Conservation (phyloP, 2,797 vertebrate species). For the Chrysolophus pictus region DNA sequence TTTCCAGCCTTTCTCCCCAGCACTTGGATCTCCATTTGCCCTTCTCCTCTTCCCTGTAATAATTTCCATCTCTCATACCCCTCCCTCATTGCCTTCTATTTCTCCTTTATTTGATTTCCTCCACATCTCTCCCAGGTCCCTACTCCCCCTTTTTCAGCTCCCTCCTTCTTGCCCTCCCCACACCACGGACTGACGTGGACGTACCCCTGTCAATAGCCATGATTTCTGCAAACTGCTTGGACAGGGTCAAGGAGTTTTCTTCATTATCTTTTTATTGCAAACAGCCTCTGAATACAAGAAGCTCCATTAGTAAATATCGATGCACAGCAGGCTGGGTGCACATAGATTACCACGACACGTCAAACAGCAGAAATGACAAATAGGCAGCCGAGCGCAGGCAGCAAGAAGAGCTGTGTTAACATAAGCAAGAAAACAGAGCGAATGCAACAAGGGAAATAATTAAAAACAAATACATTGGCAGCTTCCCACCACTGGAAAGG, state of each 20-base stretch:
- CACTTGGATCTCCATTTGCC: neutral
- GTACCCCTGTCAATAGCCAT: neutral
- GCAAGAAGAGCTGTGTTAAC: neutral
- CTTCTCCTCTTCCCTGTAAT: neutral
- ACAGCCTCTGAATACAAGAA: constrained; percentile 60
- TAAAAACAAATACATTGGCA: constrained; percentile 26
- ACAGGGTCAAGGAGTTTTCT: constrained; percentile 64
- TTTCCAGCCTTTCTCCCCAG: neutral
- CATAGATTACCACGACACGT: constrained; percentile 55
- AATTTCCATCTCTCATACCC: neutral
- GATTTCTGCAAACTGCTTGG: constrained; percentile 56
- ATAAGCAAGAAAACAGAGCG: constrained; percentile 49
- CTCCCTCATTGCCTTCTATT: neutral
- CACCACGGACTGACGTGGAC: neutral
- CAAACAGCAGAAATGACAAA: constrained; percentile 70
- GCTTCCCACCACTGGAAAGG: neutral
- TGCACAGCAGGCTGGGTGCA: constrained; percentile 57
- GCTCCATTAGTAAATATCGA: constrained; percentile 76
- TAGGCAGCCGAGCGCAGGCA: constrained; percentile 39
- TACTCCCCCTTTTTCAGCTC: neutral
- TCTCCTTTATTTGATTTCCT: neutral
- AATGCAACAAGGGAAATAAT: constrained; percentile 51
- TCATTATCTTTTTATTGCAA: constrained; percentile 73
- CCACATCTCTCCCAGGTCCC: neutral
- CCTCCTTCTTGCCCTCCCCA: neutral